These are phyloP conservation scores for Drosophila flavopinicola DNA, from an alignment of 2,888 invertebrate species.

Conservation along the genomic window DNA sequence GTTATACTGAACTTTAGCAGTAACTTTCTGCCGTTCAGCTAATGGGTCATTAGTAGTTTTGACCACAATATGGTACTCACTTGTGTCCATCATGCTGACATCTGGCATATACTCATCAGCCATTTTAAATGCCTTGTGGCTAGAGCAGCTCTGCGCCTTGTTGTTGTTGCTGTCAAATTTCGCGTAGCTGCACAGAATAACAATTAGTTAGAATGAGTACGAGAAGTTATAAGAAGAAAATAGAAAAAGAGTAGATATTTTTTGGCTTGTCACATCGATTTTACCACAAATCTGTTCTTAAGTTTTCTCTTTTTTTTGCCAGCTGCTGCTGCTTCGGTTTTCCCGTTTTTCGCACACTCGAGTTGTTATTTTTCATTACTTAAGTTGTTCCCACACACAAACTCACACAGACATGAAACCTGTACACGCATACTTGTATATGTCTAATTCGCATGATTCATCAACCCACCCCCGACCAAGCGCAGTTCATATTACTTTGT, in stretches of 20 bases:
- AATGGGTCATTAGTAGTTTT: constrained; percentile 20
- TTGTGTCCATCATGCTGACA: constrained; percentile 83
- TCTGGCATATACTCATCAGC: constrained; percentile 83
- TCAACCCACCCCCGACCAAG: constrained; percentile 48
- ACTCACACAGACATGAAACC: constrained; percentile 8
- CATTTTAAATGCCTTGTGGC: constrained; percentile 77
- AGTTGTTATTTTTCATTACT: constrained; percentile 73
- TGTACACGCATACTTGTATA: constrained; percentile 26
- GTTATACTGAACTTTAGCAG: not conserved
- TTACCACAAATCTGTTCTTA: constrained; percentile 34
- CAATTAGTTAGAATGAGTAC: constrained; percentile 48
- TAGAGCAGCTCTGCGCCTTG: constrained; percentile 34
- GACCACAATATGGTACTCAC: constrained; percentile 79
- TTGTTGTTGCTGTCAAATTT: constrained; percentile 34
- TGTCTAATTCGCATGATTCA: constrained; percentile 65
- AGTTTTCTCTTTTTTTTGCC: constrained; percentile 21
- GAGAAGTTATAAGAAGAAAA: not conserved
- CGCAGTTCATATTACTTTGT: constrained; percentile 26
- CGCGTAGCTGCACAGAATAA: constrained; percentile 56
- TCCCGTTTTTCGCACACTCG: constrained; percentile 40
- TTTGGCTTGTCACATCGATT: constrained; percentile 36
- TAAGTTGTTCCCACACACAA: constrained; percentile 22
- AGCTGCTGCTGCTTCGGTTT: constrained; percentile 30
- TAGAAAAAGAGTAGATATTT: not conserved
- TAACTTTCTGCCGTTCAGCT: constrained; percentile 14